These are phyloP conservation scores for Lepeophtheirus salmonis DNA, from an alignment of 1,140 invertebrate genomes.

Conservation along the genomic window DNA sequence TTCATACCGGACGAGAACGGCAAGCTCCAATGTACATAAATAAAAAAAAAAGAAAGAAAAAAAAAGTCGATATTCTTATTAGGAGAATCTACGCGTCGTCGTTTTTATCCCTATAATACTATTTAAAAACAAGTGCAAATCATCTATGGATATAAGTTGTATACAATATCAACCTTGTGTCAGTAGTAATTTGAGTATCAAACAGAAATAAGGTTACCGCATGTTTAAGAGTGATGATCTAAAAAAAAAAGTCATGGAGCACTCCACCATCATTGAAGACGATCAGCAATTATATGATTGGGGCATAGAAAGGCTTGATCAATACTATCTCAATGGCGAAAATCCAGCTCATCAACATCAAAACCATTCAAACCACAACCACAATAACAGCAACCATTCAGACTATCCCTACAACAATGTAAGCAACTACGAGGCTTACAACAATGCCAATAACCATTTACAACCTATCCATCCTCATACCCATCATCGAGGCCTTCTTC, in stretches of 20 bases:
- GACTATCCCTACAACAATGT: no score
- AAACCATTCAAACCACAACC: not conserved
- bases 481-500: no score
- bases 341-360: not conserved
- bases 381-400: no score
- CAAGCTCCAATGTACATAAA: no score
- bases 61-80: not conserved
- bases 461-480: no score
- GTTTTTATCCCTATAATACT: not conserved
- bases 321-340: constrained; percentile 4
- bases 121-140: not conserved
- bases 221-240: no score
- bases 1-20: not conserved
- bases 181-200: no score
- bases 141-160: no score
- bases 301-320: constrained; percentile 17
- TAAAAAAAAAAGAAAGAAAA: no score
- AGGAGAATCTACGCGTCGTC: not conserved
- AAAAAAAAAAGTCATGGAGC: not conserved
- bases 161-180: not conserved
- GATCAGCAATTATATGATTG: constrained; percentile 18
- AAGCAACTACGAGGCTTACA: no score
- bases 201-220: no score
- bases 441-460: no score
- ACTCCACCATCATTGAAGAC: constrained; percentile 9